phyloP scores from a whole-genome alignment of 2,797 vertebrate species.

The Enteromius treurensis region DNA sequence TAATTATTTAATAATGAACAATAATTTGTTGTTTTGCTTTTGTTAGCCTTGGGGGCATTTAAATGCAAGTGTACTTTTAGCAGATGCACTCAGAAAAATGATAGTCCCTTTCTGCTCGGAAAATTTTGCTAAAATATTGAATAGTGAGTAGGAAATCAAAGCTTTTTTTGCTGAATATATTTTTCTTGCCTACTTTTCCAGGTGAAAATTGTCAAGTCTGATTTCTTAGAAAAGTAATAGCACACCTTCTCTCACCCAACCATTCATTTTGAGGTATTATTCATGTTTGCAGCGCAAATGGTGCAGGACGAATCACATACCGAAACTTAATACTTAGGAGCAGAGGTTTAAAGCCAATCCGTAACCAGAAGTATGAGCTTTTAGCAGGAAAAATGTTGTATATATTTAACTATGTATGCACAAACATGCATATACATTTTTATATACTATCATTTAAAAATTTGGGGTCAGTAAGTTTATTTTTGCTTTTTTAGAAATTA shows the following conservation, averaged over 20 bases:
- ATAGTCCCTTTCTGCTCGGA: background rate
- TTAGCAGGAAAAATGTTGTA: background rate
- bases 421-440: background rate
- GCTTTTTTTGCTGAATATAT: background rate
- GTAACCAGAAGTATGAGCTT: background rate
- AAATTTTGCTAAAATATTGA: constrained; percentile 9
- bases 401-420: background rate
- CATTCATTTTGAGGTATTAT: background rate
- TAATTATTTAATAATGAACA: too few relatives aligned
- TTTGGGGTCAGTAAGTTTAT: background rate
- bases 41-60: background rate
- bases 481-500: background rate
- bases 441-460: background rate
- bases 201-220: constrained; percentile 10
- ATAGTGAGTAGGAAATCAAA: background rate
- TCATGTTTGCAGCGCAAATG: background rate
- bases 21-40: background rate
- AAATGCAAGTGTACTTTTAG: background rate
- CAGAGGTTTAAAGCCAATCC: background rate
- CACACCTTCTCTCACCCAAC: background rate
- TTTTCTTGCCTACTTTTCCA: background rate
- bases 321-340: background rate
- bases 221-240: background rate
- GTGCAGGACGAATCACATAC: background rate
- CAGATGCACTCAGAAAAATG: background rate